Conservation (phyloP, 2,888 invertebrate genomes). For the Plusia festucae region DNA sequence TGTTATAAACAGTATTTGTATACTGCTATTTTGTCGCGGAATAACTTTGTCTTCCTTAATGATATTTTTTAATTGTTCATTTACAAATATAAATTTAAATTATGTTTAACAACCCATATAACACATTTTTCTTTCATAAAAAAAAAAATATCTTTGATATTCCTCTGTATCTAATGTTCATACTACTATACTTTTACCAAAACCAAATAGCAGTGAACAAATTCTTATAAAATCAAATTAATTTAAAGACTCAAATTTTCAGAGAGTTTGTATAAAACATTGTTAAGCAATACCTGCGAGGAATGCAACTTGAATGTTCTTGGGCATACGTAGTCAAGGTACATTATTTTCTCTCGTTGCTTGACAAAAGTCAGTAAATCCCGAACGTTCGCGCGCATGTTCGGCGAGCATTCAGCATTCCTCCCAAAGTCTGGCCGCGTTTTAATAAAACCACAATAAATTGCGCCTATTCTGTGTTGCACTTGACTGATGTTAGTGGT, state of each 20-base stretch:
- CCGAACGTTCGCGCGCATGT: background rate
- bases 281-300: background rate
- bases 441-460: background rate
- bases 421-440: background rate
- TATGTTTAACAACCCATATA: too few species aligned
- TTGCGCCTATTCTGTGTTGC: slow-evolving; percentile 14
- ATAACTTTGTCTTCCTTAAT: too few species aligned
- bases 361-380: background rate
- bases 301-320: background rate
- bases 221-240: background rate
- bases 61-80: too few species aligned
- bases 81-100: too few species aligned
- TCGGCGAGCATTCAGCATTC: background rate
- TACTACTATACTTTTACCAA: background rate
- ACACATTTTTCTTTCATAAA: too few species aligned
- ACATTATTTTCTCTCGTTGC: background rate
- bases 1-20: slow-evolving; percentile 16
- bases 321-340: background rate
- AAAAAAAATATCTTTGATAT: too few species aligned
- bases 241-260: background rate
- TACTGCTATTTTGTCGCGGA: slow-evolving; percentile 23
- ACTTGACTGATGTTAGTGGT: slow-evolving; percentile 39
- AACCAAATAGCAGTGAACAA: background rate
- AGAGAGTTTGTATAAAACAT: background rate
- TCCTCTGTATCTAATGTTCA: too few species aligned